These are phyloP conservation scores for Cynopterus brachyotis DNA, from an alignment of 2,113 vertebrate species.

Conservation along the genomic window DNA sequence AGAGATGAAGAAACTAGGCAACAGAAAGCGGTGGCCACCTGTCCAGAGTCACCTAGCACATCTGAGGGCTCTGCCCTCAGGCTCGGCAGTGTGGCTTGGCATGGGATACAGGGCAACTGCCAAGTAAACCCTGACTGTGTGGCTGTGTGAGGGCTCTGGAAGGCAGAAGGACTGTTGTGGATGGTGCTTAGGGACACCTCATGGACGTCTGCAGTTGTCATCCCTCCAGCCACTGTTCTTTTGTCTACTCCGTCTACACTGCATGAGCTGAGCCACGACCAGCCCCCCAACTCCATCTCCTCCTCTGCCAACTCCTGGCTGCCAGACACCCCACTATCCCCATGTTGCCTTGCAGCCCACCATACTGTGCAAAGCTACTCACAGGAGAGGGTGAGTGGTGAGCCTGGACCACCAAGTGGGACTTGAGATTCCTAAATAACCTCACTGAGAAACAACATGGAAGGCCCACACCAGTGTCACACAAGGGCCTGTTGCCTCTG, in stretches of 20 bases:
- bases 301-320: not conserved
- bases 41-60: not conserved
- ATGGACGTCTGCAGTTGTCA: not conserved
- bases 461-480: not conserved
- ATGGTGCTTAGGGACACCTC: not conserved
- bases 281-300: too few relatives aligned
- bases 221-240: not conserved
- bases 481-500: slow-evolving; percentile 68
- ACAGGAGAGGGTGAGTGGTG: too few relatives aligned
- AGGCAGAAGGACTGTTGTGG: not conserved
- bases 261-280: not conserved
- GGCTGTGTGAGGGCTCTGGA: fast-evolving
- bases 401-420: not conserved
- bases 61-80: not conserved
- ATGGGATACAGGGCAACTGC: not conserved
- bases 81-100: not conserved
- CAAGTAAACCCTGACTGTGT: not conserved
- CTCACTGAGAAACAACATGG: not conserved
- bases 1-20: not conserved
- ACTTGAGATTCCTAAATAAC: not conserved
- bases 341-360: not conserved
- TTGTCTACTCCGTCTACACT: not conserved
- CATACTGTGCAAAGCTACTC: not conserved
- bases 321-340: too few relatives aligned
- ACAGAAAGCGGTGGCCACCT: not conserved